Base-by-base conservation (phyloP, 2,113 vertebrate species). In the Porphyrio hochstetteri region DNA sequence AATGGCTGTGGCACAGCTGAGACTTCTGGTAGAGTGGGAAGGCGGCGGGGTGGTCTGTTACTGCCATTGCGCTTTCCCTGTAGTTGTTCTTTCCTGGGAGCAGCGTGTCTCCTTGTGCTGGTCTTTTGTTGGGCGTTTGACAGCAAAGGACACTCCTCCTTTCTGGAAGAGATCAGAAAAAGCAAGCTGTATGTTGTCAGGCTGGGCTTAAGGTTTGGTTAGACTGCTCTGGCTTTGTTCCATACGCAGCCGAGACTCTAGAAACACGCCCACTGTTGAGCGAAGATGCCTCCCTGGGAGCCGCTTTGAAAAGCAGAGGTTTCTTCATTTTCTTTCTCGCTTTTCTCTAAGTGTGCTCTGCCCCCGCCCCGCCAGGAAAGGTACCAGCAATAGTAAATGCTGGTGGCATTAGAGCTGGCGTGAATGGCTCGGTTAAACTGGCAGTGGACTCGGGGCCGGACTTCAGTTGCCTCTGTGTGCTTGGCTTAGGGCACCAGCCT, bases 151-250 rank as follows among this genome's bases (percentile, higher is more conserved):
- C 5, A 2, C 38, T 77, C 69, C 46, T 56, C 12, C 23, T 68
- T 67, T 92, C 97, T 97, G 95, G 86, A 97, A 97, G 72, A 91
- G 42, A 94, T 50, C 64, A 74, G 59, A 27, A 69, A 90, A 89
- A 65, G 24, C 9, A 60, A 88, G 46, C 21, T 40, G 19, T 59
- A 7, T n/a, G 6, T 63, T 79, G n/a, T 5, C 67, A 52, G 60
- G 16, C 35, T 60, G 40, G n/a, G 29, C 10, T 42, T 67, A 36
- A n/a, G 13, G 9, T 74, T 60, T 33, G 23, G 18, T 35, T 67
- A 16, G 60, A 27, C 29, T 55, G 55, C 25, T 55, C 63, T 61
- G 46, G n/a, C 38, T 75, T 75, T 81, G 40, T 60, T 64, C n/a
- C 33, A 5, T 31, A 17, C 0, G 1, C 50, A 75, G 55, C 27